Percentiles rank a stretch among this genome's conserved stretches.
Evolutionary conservation across 1,140 invertebrate species (phyloP).

Genomic region (Helicorthomorpha holstii): DNA sequence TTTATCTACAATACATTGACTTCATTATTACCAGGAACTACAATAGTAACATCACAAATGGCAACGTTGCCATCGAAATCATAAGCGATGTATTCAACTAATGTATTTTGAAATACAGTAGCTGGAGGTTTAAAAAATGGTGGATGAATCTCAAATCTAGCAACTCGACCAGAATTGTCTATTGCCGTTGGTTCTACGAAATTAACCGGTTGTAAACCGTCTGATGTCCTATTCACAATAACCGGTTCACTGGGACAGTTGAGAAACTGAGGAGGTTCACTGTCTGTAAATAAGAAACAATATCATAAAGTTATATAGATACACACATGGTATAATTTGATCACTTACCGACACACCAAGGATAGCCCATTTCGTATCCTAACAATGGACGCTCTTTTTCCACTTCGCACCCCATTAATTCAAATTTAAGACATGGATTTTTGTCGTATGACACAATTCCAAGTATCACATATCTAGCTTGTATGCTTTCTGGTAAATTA

Average conservation of each 20-base stretch:
- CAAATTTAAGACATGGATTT: conserved; percentile 89
- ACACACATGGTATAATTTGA: too few relatives aligned
- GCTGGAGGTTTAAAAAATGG: conserved; percentile 76
- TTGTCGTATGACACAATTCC: conserved; percentile 89
- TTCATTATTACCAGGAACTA: conserved; percentile 46
- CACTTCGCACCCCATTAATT: conserved; percentile 81
- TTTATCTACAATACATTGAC: not conserved
- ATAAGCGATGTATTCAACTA: conserved; percentile 87
- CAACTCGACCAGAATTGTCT: conserved; percentile 88
- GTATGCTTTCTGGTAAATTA: conserved; percentile 76
- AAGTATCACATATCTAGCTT: conserved; percentile 81
- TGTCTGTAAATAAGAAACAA: conserved; percentile 39
- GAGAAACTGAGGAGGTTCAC: conserved; percentile 88
- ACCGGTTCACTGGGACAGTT: conserved; percentile 88
- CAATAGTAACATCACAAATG: conserved; percentile 90
- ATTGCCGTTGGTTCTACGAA: conserved; percentile 80
- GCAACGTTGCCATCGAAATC: conserved; percentile 94
- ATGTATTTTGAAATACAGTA: conserved; percentile 73
- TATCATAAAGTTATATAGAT: not conserved
- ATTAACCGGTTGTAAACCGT: conserved; percentile 70
- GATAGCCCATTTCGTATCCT: conserved; percentile 86
- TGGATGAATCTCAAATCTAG: conserved; percentile 75
- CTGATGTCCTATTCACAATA: conserved; percentile 65
- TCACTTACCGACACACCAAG: conserved; percentile 63
- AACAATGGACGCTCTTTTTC: conserved; percentile 53